Evolutionary conservation across 2,888 invertebrate genomes (phyloP).

Genomic region (Laothoe populi): DNA sequence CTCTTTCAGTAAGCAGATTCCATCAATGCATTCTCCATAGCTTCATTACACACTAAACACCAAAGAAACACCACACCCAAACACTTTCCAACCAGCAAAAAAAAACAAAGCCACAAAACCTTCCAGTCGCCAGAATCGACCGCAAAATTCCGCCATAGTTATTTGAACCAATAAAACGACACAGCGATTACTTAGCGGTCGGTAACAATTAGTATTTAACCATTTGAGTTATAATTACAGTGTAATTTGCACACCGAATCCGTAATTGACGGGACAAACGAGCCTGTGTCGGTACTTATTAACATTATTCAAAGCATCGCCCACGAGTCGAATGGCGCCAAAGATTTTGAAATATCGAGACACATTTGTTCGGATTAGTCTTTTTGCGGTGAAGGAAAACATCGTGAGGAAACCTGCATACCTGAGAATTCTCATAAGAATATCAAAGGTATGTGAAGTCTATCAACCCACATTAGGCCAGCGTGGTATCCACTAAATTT

Average conservation of each 20-base stretch:
- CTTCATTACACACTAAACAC: background rate
- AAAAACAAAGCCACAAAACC: background rate
- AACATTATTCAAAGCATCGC: conserved; percentile 21
- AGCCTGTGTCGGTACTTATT: conserved; percentile 20
- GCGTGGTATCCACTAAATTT: too few species aligned
- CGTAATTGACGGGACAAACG: conserved; percentile 20
- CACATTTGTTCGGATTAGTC: background rate
- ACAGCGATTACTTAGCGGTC: conserved; percentile 17
- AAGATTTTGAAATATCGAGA: background rate
- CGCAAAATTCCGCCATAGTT: background rate
- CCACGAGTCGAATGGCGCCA: conserved; percentile 16
- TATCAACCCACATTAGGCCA: too few species aligned
- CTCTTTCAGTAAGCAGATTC: too few species aligned
- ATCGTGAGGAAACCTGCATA: too few species aligned
- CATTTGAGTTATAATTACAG: conserved; percentile 24
- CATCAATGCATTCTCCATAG: too few species aligned
- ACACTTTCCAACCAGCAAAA: background rate
- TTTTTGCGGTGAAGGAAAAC: too few species aligned
- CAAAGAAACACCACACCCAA: background rate
- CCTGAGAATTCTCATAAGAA: too few species aligned
- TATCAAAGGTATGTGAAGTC: too few species aligned
- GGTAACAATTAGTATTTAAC: conserved; percentile 23
- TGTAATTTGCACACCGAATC: conserved; percentile 24
- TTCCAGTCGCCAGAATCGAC: background rate
- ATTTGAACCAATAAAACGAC: conserved; percentile 16